These are phyloP conservation scores for Yponomeuta evonymella DNA, from an alignment of 2,888 invertebrate genomes.

Conservation along the genomic window DNA sequence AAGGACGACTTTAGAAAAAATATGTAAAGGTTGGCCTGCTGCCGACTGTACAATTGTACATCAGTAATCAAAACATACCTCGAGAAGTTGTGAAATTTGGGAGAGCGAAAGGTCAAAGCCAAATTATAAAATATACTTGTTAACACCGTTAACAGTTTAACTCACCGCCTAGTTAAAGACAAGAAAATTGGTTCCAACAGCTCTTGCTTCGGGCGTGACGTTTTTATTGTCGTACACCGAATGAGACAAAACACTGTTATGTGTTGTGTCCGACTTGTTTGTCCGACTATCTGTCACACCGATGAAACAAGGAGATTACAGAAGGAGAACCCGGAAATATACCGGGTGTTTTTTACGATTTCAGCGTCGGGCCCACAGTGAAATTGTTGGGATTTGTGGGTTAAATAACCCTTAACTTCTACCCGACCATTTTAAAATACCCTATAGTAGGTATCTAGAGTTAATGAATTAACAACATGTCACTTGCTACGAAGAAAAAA, in stretches of 20 bases:
- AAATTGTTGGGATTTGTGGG: no score
- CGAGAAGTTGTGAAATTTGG: neutral
- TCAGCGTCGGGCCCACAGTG: no score
- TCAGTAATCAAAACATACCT: no score
- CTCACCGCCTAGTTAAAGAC: neutral
- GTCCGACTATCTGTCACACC: constrained; percentile 18
- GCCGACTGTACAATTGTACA: no score
- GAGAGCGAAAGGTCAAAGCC: neutral
- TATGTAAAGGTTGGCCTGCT: no score
- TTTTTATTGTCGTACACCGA: neutral
- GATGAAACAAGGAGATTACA: neutral
- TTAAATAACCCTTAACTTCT: no score
- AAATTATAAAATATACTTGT: neutral
- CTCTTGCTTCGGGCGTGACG: neutral
- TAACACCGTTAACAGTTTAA: neutral
- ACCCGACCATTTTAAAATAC: no score
- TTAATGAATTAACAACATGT: no score
- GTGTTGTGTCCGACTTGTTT: constrained; percentile 20
- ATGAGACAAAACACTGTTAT: constrained; percentile 3
- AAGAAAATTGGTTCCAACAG: neutral
- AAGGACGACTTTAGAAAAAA: no score
- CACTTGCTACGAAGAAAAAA: no score
- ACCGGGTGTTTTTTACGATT: no score
- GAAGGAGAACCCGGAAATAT: neutral
- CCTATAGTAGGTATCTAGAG: no score